Conservation (phyloP, 1,140 invertebrate species). For the Radopholus similis region DNA sequence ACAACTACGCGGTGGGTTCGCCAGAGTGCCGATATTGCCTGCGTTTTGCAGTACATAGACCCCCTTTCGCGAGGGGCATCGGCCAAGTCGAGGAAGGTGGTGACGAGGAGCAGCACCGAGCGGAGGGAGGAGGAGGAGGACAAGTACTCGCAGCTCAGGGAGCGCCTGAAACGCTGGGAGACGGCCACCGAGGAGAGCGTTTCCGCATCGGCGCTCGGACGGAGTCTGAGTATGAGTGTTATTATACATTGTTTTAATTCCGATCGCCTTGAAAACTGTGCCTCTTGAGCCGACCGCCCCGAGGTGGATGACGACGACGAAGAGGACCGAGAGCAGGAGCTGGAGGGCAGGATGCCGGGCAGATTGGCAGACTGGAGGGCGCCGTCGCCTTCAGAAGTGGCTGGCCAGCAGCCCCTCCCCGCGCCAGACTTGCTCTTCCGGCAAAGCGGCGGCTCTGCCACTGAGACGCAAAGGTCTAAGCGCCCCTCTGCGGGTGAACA, state of each 20-base stretch:
- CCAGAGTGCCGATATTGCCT: background rate
- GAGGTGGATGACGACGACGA: background rate
- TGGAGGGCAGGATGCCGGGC: background rate
- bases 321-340: background rate
- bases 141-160: background rate
- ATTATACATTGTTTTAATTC: background rate
- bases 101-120: background rate
- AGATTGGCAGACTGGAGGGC: background rate
- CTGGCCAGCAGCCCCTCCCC: background rate
- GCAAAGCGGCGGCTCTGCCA: background rate
- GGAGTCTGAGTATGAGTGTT: background rate
- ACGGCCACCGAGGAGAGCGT: background rate
- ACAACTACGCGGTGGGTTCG: background rate
- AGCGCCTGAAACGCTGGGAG: background rate
- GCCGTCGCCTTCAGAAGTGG: background rate
- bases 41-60: slow-evolving; percentile 46
- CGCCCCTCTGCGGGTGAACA: too few relatives aligned
- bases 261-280: background rate
- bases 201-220: background rate
- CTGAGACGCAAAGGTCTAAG: background rate
- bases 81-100: slow-evolving; percentile 28
- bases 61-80: slow-evolving; percentile 42
- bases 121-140: background rate
- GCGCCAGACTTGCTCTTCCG: too few relatives aligned
- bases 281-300: background rate